Conservation (phyloP, 2,113 vertebrate species). For the Hyperopisus bebe region DNA sequence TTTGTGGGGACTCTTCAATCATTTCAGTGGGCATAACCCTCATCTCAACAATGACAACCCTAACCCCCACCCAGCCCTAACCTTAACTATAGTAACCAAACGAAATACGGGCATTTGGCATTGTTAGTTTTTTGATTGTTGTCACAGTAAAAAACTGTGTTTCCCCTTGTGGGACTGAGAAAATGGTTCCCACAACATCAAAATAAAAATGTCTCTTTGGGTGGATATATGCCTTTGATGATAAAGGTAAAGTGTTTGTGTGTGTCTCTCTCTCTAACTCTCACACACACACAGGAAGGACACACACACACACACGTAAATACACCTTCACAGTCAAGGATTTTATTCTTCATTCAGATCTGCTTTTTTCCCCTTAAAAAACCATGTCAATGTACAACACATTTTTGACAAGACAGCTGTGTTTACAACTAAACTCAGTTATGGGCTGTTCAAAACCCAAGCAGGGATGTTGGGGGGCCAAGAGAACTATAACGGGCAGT, state of each 20-base stretch:
- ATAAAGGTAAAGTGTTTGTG: not conserved
- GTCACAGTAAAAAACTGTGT: not conserved
- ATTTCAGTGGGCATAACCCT: not conserved
- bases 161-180: not conserved
- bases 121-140: too few species aligned
- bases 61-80: not conserved
- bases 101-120: too few species aligned
- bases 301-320: constrained; percentile 15
- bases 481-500: constrained; percentile 28
- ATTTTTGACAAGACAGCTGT: constrained; percentile 42
- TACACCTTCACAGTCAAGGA: constrained; percentile 42
- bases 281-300: not conserved
- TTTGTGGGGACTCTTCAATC: not conserved
- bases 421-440: constrained; percentile 46
- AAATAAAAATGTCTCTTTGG: not conserved
- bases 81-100: not conserved
- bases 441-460: constrained; percentile 36
- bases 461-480: constrained; percentile 34
- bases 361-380: constrained; percentile 36
- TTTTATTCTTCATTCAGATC: constrained; percentile 43
- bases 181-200: not conserved
- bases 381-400: constrained; percentile 48
- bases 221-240: not conserved
- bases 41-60: not conserved
- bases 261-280: not conserved